A percentile compares a stretch with the other conserved stretches of the same genome.
Evolutionary conservation across 2,888 invertebrate genomes (phyloP).

Genomic region (Brenthis daphne): DNA sequence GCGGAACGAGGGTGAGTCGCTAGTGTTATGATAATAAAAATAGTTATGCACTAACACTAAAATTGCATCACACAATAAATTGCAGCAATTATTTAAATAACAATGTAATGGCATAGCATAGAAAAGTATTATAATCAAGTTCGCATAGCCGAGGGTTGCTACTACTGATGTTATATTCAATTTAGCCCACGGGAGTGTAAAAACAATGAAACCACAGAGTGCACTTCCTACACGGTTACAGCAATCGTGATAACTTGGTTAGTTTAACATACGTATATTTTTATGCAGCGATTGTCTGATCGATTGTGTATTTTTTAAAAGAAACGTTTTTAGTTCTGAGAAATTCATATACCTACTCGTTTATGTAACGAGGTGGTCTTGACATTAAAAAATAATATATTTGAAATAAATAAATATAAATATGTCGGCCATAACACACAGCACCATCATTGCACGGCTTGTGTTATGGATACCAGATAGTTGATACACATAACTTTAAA

Average conservation of each 20-base stretch:
- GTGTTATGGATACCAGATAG: no score
- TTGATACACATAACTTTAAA: no score
- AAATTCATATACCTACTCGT: no score
- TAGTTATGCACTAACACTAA: not conserved
- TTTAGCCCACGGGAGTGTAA: slow-evolving; percentile 19
- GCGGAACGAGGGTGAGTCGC: no score
- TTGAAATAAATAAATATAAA: no score
- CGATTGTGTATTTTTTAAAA: no score
- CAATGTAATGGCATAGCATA: slow-evolving; percentile 6
- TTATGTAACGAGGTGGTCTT: no score
- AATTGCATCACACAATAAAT: slow-evolving; percentile 2
- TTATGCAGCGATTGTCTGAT: no score
- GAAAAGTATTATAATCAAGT: slow-evolving; percentile 17
- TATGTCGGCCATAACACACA: no score
- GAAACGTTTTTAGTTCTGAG: no score
- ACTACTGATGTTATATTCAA: slow-evolving; percentile 15
- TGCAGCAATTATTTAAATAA: slow-evolving; percentile 17
- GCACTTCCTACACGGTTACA: slow-evolving; percentile 41
- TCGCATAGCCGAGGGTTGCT: slow-evolving; percentile 17
- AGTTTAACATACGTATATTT: slow-evolving; percentile 8
- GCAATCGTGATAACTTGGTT: slow-evolving; percentile 20
- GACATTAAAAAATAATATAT: no score
- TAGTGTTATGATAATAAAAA: not conserved
- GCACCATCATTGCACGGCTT: no score
- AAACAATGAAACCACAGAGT: slow-evolving; percentile 35